Evolutionary conservation across 2,888 invertebrate species (phyloP).

Genomic region (Clistopyga incitator): DNA sequence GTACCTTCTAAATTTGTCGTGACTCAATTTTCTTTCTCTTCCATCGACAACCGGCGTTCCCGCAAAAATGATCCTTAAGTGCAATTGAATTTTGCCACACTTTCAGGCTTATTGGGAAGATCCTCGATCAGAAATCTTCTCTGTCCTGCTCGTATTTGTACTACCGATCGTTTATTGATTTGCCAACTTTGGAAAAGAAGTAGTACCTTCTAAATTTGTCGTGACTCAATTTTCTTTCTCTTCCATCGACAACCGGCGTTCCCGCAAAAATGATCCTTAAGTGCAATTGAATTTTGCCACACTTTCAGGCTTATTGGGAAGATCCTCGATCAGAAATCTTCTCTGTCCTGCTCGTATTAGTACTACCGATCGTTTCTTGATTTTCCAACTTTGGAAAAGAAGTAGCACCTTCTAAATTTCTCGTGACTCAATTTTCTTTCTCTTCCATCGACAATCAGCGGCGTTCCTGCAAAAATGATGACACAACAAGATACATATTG

Average conservation of each 20-base stretch:
- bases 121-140: background rate
- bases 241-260: too few species aligned
- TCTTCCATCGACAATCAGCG: too few species aligned
- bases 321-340: background rate
- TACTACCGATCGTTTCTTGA: background rate
- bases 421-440: background rate
- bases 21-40: background rate
- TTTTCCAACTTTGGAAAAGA: background rate
- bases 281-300: slow-evolving; percentile 23
- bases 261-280: too few species aligned
- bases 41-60: too few species aligned
- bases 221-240: background rate
- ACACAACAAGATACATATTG: too few species aligned
- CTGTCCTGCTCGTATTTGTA: background rate
- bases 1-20: background rate
- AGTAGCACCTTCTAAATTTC: background rate
- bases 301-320: background rate
- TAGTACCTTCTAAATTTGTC: background rate
- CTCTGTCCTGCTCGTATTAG: background rate
- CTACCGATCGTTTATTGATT: background rate
- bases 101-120: background rate
- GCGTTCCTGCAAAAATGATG: too few species aligned
- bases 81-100: slow-evolving; percentile 22
- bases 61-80: too few species aligned
- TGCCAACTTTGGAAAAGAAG: background rate